phyloP scores from a whole-genome alignment of 2,888 invertebrate genomes.

The Ectemnius cavifrons region DNA sequence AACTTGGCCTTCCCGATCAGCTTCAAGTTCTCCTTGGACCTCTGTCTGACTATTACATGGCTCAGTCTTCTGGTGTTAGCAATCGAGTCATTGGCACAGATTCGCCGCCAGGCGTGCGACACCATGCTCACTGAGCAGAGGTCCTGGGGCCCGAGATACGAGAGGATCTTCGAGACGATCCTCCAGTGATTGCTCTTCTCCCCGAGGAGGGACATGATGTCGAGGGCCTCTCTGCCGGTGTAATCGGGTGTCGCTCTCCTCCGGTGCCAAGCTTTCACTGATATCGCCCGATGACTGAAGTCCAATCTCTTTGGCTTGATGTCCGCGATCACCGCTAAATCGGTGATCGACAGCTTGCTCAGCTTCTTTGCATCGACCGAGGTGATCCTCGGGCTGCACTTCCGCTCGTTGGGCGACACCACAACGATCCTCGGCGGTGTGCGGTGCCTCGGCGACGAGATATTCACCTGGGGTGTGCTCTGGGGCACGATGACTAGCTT shows the following conservation, averaged over 20 bases:
- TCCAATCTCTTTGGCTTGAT: conserved; percentile 72
- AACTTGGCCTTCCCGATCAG: conserved; percentile 65
- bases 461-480: conserved; percentile 60
- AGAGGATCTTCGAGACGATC: conserved; percentile 73
- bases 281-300: conserved; percentile 63
- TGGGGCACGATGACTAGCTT: conserved; percentile 67
- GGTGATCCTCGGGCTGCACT: conserved; percentile 49
- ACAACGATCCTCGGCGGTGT: conserved; percentile 30
- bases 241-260: conserved; percentile 62
- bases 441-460: conserved; percentile 28
- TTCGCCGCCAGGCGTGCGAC: conserved; percentile 74
- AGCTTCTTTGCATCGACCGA: conserved; percentile 60
- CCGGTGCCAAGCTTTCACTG: conserved; percentile 46
- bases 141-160: conserved; percentile 72
- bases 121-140: conserved; percentile 75
- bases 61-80: conserved; percentile 70
- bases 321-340: conserved; percentile 49
- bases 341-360: conserved; percentile 62
- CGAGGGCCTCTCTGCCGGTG: conserved; percentile 69
- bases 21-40: conserved; percentile 73
- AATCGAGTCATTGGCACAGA: conserved; percentile 67
- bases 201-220: conserved; percentile 72
- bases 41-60: conserved; percentile 68
- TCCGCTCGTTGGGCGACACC: conserved; percentile 61
- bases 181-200: conserved; percentile 73